phyloP scores from a whole-genome alignment of 2,113 vertebrate species.

The Psilopsiagon aurifrons region DNA sequence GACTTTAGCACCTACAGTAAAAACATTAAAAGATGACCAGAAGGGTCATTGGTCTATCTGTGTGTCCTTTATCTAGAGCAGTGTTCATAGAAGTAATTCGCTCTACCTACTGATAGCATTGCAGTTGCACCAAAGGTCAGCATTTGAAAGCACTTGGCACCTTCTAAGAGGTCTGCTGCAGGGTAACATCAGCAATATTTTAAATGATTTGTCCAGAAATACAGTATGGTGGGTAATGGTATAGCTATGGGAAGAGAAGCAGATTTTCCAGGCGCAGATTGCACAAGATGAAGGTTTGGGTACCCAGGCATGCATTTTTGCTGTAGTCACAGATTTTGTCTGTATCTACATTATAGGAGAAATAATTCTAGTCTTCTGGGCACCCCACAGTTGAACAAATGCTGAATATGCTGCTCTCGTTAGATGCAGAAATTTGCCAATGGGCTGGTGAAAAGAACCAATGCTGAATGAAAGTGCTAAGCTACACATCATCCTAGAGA shows the following conservation, averaged over 20 bases:
- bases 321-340: not conserved
- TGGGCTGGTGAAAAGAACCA: not conserved
- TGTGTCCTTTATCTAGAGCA: not conserved
- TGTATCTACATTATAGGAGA: not conserved
- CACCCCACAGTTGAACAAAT: not conserved
- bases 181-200: not conserved
- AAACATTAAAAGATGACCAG: not conserved
- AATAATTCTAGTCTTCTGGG: not conserved
- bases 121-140: not conserved
- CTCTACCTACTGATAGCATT: not conserved
- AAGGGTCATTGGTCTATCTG: not conserved
- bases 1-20: not conserved
- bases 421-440: not conserved
- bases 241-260: not conserved
- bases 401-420: not conserved
- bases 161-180: not conserved
- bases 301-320: not conserved
- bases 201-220: not conserved
- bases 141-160: not conserved
- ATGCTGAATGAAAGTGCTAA: not conserved
- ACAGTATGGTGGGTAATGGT: not conserved
- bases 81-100: not conserved
- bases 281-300: not conserved
- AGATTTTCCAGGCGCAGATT: not conserved
- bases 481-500: not conserved